Base-by-base conservation (phyloP, 2,797 vertebrate species). In the Spea hammondii region DNA sequence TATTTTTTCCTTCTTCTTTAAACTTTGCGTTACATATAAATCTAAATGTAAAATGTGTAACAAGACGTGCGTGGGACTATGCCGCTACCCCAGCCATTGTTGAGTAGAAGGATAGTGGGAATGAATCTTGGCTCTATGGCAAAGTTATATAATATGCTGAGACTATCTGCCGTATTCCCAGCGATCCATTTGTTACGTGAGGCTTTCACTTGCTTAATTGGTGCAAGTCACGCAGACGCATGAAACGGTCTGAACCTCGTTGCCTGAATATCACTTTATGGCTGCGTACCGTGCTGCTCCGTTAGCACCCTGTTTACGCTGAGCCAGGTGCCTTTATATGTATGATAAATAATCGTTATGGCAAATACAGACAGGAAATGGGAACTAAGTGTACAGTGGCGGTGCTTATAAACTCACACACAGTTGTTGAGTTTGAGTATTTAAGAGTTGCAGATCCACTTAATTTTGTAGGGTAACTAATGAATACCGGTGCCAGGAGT, bases 161-260 rank as follows among this genome's bases (percentile, higher is more conserved):
- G 93, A 94, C 93, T 88, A 86, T 86, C 89, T 88, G 32, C 32
- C 2, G 32, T 92, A 95, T 95, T 95, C 89, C 86, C 91, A 92
- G 87, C 90, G 92, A 92, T 94, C 91, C 89, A 92, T 94, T 92
- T 94, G 92, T 92, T 93, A 89, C 93, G 91, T 91, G 91, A 88
- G 91, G 91, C 90, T 92, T 91, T 89, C 60, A 82, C 45, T 69
- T 73, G 65, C 70, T 9, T 45, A 71, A 76, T 60, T 62, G 51
- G 60, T 79, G 75, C 59, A 12, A 0, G 3, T 68, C 74, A 71
- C 65, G 49, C 60, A 70, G 59, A 69, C 47, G 32, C 65, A 79
- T 47, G 77, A 69, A 76, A 7, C 74, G 70, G 59, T 0, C 70
- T 53, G 77, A 66, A n/a, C 54, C 79, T 51, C 44, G 45, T 10